Base-by-base conservation (phyloP, 2,797 vertebrate genomes). In the Rhynchonycteris naso region DNA sequence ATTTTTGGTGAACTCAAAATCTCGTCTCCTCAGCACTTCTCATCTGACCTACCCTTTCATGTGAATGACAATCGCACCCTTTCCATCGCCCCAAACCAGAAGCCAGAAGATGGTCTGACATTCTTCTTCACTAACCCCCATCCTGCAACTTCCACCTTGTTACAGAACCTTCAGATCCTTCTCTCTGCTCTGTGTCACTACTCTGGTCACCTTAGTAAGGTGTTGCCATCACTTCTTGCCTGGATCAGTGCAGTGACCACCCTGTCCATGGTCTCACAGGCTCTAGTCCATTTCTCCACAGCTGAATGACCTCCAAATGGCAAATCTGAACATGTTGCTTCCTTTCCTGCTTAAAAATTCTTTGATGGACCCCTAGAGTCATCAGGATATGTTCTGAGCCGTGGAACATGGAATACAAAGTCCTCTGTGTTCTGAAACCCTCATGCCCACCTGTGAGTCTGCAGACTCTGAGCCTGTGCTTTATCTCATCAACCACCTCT, bases 31-130 rank as follows among this genome's bases (percentile, higher is more conserved):
- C 13, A 8, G 35, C 56, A 30, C 61, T 35, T 7, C 65, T 58
- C 52, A n/a, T 68, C 11, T 30, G 22, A 28, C 2, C 4, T 5
- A 0, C 66, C 7, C 9, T 74, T 66, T 33, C 2, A 0, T 6
- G 16, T 26, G 30, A 56, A 24, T 24, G 50, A 21, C 28, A 7
- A 9, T 5, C 10, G 4, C 2, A 1, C n/a, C 52, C 3, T 38
- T 16, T 74, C 52, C 5, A 18, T 47, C 43, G 38, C 26, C 30
- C 54, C 8, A 35, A 50, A 66, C 66, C 33, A 18, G 82, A 68
- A 88, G 52, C 11, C 16, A 35, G 59, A 71, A 72, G 59, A 9
- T 61, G 12, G 9, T 59, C 52, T 83, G 52, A 16, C 0, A 12
- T 7, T 22, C 43, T 59, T 38, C 19, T 19, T 43, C 22, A 38